Evolutionary conservation across 2,113 vertebrate species (phyloP).

Genomic region (Athene noctua): DNA sequence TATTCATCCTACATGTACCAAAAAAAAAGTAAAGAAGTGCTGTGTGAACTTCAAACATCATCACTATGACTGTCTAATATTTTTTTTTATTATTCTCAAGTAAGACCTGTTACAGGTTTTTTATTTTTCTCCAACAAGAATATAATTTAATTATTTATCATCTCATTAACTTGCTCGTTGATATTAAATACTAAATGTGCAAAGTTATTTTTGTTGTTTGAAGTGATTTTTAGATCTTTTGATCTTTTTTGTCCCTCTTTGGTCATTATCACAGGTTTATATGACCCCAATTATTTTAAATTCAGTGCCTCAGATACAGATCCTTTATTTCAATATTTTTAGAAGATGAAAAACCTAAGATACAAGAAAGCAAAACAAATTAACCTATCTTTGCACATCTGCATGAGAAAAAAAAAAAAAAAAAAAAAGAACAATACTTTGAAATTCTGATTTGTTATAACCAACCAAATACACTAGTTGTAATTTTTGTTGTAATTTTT

Average conservation of each 20-base stretch:
- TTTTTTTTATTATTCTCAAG: background rate
- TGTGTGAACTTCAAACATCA: background rate
- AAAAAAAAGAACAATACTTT: background rate
- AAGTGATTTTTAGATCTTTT: conserved; percentile 23
- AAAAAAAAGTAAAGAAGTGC: background rate
- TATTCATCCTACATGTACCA: background rate
- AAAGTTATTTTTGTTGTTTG: background rate
- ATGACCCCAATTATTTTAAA: conserved; percentile 48
- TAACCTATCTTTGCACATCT: background rate
- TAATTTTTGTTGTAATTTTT: background rate
- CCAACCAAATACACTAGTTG: background rate
- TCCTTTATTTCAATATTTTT: conserved; percentile 17
- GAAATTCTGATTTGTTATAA: background rate
- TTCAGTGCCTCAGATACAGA: background rate
- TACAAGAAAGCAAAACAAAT: background rate
- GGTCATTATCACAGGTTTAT: background rate
- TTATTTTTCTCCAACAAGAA: background rate
- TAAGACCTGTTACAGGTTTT: background rate
- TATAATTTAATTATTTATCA: conserved; percentile 56
- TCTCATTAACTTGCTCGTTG: conserved; percentile 5
- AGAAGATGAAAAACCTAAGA: background rate
- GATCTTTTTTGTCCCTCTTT: conserved; percentile 22
- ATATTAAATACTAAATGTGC: background rate
- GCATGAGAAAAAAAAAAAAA: background rate
- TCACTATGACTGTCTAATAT: background rate